phyloP scores from a whole-genome alignment of 2,113 vertebrate genomes.

The Climacteris rufus region DNA sequence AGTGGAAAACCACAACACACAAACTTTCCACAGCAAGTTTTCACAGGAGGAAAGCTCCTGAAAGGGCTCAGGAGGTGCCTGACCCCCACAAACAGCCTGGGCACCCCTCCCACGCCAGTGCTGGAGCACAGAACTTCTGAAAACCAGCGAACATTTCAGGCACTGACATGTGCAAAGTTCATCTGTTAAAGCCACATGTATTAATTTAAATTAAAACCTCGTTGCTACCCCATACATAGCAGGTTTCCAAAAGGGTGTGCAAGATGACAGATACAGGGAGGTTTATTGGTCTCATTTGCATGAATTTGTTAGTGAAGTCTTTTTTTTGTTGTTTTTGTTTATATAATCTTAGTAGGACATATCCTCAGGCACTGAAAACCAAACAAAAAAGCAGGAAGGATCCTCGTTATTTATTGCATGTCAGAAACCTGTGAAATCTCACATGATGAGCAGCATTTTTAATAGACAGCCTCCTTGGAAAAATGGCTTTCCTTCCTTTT shows the following conservation, averaged over 20 bases:
- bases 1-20: neutral
- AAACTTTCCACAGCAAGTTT: neutral
- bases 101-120: neutral
- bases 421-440: neutral
- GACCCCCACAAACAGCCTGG: neutral
- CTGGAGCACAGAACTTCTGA: accelerated
- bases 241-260: neutral
- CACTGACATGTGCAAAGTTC: neutral
- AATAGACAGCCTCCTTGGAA: neutral
- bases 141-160: neutral
- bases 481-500: neutral
- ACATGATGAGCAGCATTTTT: neutral
- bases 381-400: neutral
- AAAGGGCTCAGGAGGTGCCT: neutral
- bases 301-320: neutral
- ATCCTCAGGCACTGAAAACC: neutral
- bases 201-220: neutral
- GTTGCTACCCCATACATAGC: neutral
- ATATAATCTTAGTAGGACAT: neutral
- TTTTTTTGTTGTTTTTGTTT: neutral
- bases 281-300: neutral
- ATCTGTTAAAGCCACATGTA: neutral
- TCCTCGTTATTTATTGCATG: neutral
- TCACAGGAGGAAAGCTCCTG: neutral
- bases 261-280: neutral